phyloP scores from a whole-genome alignment of 2,888 invertebrate species.

The Ernsta delagoae region DNA sequence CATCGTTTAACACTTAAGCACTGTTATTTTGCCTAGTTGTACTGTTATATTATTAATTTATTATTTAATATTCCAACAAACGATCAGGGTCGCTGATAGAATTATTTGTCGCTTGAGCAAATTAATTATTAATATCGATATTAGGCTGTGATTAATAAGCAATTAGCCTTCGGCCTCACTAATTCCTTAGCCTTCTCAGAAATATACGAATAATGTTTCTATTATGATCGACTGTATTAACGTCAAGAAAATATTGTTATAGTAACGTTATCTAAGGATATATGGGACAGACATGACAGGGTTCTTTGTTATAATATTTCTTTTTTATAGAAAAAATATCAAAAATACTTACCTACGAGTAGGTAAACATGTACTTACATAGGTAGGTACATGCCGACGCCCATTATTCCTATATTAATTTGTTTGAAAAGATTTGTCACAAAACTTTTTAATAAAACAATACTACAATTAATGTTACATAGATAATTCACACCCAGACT shows the following conservation, averaged over 20 bases:
- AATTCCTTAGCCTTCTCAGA: neutral
- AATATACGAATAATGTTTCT: neutral
- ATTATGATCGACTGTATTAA: neutral
- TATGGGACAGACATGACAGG: neutral
- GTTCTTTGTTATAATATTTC: neutral
- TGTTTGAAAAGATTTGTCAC: too few species aligned
- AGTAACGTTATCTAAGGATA: neutral
- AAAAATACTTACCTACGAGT: too few species aligned
- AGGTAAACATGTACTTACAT: too few species aligned
- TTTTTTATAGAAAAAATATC: too few species aligned
- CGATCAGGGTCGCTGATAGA: neutral
- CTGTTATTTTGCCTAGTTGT: too few species aligned
- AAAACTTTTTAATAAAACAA: too few species aligned
- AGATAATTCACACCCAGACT: too few species aligned
- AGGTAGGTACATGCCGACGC: too few species aligned
- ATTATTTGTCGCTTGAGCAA: neutral
- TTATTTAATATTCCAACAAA: neutral
- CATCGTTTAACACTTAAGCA: too few species aligned
- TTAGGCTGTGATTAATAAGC: neutral
- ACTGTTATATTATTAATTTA: neutral
- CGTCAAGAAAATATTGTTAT: neutral
- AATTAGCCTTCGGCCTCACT: neutral
- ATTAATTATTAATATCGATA: slow-evolving; percentile 4
- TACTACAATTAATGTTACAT: too few species aligned
- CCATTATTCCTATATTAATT: too few species aligned